Evolutionary conservation across 1,140 invertebrate genomes (phyloP), one percentile per base, ranked within the genome.

Genomic region (Brachionus paranguensis): DNA sequence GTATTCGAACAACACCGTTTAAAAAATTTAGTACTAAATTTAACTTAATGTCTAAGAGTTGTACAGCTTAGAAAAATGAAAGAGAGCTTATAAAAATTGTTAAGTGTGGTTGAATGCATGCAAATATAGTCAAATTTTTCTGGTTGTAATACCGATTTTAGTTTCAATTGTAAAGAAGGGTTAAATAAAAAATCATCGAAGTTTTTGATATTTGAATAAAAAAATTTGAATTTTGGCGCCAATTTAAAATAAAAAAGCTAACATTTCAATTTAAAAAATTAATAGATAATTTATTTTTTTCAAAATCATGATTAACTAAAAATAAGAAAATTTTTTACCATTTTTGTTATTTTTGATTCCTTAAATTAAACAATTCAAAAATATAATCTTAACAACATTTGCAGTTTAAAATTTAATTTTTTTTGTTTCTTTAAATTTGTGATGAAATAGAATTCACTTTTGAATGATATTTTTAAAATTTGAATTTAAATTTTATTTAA

Each of bases 21-120:
- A n/a, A n/a, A 72, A 72, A 72, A 72, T 20, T n/a, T 14, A 72
- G 68, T 60, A 24, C 53, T 60, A 60, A 60, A 60, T 60, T 60
- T 60, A 60, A 60, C 53, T 60, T 27, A 60, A 24, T 60, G 53
- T 60, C 53, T 24, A 60, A 60, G 53, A 60, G 10, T 60, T 60
- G 53, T 60, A 60, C 53, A 60, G 53, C 53, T 60, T 60, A 24
- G 27, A 20, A 60, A 60, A 8, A 53, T 14, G 14, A 53, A 20
- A 60, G 7, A 60, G 45, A 47, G 45, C 45, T 47, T 47, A 47
- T 47, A 14, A 47, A 47, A 47, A 47, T 47, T 47, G 1, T 14
- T 47, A 14, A 47, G 17, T 60, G 10, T 60, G 20, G 53, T 60
- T 60, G 53, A 60, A 60, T 60, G 20, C 53, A 60, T 60, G 53